A percentile compares a stretch with the other conserved stretches of the same genome.
These are phyloP conservation scores for Melanostigma gelatinosum DNA, from an alignment of 2,113 vertebrate species.

Conservation along the genomic window DNA sequence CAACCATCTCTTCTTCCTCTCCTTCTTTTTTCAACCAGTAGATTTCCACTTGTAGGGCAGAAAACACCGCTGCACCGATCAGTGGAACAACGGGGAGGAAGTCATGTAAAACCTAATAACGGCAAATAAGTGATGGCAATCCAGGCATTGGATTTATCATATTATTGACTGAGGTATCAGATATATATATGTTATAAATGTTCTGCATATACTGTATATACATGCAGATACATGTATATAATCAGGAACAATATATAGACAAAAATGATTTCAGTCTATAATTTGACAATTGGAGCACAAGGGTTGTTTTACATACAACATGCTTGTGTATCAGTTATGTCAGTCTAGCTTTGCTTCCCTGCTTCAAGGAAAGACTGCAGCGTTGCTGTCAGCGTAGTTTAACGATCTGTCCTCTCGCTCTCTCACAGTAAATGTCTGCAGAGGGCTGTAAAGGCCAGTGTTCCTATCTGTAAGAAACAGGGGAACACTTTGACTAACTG, in stretches of 20 bases:
- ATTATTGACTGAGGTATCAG: neutral
- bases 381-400: neutral
- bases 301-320: too few relatives aligned
- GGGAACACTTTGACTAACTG: slow-evolving; percentile 82
- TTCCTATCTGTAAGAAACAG: neutral
- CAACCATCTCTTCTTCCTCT: neutral
- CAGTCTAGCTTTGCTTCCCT: too few relatives aligned
- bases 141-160: neutral
- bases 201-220: too few relatives aligned
- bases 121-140: too few relatives aligned
- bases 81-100: neutral
- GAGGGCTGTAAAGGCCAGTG: neutral
- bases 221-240: too few relatives aligned
- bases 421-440: neutral
- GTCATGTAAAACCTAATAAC: neutral
- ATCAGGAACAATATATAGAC: neutral
- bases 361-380: too few relatives aligned
- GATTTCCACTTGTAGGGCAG: neutral
- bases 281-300: neutral
- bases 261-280: neutral
- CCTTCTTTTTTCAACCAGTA: neutral
- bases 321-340: neutral
- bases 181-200: too few relatives aligned
- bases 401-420: neutral
- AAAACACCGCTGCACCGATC: neutral